A percentile compares a stretch with the other conserved stretches of the same genome.
phyloP scores from a whole-genome alignment of 2,888 invertebrate genomes.

The Glyphotaelius pellucidus region DNA sequence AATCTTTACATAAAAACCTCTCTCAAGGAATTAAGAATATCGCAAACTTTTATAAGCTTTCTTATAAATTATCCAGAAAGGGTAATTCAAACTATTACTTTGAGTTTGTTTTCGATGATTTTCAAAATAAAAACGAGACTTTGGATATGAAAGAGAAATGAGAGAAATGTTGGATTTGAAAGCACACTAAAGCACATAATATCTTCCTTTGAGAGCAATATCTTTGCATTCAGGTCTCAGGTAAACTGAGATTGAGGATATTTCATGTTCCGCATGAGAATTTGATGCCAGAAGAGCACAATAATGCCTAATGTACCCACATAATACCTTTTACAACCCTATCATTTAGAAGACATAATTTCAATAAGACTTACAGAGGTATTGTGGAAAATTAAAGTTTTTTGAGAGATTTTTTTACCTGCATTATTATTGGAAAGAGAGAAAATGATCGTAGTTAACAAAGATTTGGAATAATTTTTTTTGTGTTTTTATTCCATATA shows the following conservation, averaged over 20 bases:
- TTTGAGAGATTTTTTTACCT: no score
- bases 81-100: not conserved
- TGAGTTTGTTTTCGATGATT: not conserved
- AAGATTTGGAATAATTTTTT: no score
- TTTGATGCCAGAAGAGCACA: not conserved
- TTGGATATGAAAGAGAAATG: no score
- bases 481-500: no score
- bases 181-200: not conserved
- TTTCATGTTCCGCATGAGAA: not conserved
- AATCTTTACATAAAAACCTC: not conserved
- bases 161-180: not conserved
- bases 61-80: constrained; percentile 18
- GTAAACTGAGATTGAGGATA: not conserved
- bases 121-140: not conserved
- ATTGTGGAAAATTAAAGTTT: no score
- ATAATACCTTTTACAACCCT: no score
- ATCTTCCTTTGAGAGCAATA: not conserved
- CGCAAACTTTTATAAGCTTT: constrained; percentile 34
- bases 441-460: no score
- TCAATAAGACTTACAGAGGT: no score
- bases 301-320: no score
- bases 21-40: constrained; percentile 4
- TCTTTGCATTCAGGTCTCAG: not conserved
- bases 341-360: no score
- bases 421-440: no score